Evolutionary conservation across 1,140 invertebrate species (phyloP).

Genomic region (Bombus pyrosoma): DNA sequence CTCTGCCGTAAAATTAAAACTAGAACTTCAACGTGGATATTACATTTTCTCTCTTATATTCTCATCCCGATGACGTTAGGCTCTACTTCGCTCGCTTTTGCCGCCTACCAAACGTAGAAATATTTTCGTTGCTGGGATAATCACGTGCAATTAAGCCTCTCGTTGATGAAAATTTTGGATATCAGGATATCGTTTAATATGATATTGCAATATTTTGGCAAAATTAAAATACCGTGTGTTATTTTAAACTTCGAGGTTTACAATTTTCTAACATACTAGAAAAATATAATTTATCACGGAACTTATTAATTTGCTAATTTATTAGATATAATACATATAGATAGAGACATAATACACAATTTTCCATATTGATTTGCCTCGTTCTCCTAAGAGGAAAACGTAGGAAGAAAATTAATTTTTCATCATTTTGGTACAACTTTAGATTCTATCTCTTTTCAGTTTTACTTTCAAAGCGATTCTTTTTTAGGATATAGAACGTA

Average conservation of each 20-base stretch:
- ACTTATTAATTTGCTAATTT: neutral
- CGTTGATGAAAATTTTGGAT: too few relatives aligned
- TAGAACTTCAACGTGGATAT: constrained; percentile 27
- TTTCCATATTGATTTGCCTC: neutral
- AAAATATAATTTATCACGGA: neutral
- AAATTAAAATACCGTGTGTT: neutral
- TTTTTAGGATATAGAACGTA: too few relatives aligned
- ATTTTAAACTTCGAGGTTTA: too few relatives aligned
- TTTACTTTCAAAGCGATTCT: neutral
- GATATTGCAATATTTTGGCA: neutral
- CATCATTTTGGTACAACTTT: too few relatives aligned
- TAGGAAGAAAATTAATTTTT: neutral
- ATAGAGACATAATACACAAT: neutral
- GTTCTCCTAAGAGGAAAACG: too few relatives aligned
- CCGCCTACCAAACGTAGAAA: neutral
- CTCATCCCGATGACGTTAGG: neutral
- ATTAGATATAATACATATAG: neutral
- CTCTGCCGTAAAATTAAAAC: constrained; percentile 52
- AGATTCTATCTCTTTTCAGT: too few relatives aligned
- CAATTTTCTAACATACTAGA: neutral
- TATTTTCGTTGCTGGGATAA: constrained; percentile 30
- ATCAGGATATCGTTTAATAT: neutral
- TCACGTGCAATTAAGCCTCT: neutral
- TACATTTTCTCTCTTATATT: constrained; percentile 51
- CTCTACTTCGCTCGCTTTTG: neutral